These are phyloP conservation scores for Scartelaos histophorus DNA, from an alignment of 2,113 vertebrate genomes.

Conservation along the genomic window DNA sequence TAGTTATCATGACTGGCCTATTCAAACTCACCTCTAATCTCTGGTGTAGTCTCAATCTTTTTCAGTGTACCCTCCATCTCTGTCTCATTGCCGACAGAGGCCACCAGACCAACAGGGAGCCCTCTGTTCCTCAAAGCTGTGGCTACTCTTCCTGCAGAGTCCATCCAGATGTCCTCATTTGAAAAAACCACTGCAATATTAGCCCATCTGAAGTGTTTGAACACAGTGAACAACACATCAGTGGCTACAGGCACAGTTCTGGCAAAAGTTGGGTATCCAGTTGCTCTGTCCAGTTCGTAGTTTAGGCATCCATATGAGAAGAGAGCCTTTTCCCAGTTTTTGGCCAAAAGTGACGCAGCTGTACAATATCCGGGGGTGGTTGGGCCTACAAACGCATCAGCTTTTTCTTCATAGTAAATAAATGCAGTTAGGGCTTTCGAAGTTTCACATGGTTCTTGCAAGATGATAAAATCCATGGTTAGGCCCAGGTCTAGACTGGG, in stretches of 20 bases:
- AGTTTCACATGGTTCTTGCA: conserved; percentile 86
- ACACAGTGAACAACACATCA: conserved; percentile 77
- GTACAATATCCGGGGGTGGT: conserved; percentile 88
- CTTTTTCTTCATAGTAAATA: conserved; percentile 72
- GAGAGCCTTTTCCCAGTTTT: conserved; percentile 87
- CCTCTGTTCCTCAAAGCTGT: conserved; percentile 77
- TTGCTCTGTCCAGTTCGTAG: conserved; percentile 78
- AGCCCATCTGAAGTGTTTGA: conserved; percentile 89
- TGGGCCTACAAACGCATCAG: conserved; percentile 84
- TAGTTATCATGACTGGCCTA: too few relatives aligned
- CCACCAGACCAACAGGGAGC: conserved; percentile 81
- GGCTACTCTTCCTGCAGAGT: conserved; percentile 80
- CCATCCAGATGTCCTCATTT: conserved; percentile 85
- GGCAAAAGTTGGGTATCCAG: conserved; percentile 76
- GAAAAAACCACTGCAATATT: conserved; percentile 85
- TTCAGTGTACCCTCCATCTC: conserved; percentile 74
- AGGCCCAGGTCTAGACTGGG: conserved; percentile 74
- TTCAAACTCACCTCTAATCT: conserved; percentile 81
- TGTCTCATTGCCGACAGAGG: conserved; percentile 74
- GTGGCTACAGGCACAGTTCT: conserved; percentile 80
- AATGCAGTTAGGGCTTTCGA: conserved; percentile 82
- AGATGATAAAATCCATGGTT: conserved; percentile 81
- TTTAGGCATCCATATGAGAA: conserved; percentile 87
- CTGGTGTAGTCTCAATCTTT: conserved; percentile 73
- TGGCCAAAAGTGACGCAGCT: conserved; percentile 78